Base-by-base conservation (phyloP, 2,888 invertebrate species). In the Cephus rjabovi region DNA sequence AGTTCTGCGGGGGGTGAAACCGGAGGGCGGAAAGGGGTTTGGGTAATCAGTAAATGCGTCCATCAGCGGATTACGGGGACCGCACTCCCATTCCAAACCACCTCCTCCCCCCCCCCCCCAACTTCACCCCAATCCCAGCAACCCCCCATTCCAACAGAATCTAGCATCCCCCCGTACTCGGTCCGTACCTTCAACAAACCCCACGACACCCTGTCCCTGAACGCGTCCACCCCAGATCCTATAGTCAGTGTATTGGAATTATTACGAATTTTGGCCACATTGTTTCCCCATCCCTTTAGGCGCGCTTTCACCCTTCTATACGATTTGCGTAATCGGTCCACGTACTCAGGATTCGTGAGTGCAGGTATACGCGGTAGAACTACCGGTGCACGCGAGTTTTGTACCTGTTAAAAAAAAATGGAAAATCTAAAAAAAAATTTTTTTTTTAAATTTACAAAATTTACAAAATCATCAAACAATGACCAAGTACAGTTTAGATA, bases 21-120 rank as follows among this genome's bases (percentile, higher is more conserved):
- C 56, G 9, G 56, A 75, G 68, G 77, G 68, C 71, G 75, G 73
- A 81, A 83, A 83, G 86, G 86, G 85, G 86, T 85, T 86, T 85
- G 87, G 87, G 87, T 88, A 89, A 89, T 89, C 89, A 89, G 89
- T 88, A 87, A 88, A 88, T 89, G 89, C 88, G 88, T 88, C 89
- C 88, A 89, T 89, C 88, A 88, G 88, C 87, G 87, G 88, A 88
- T 89, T 89, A 88, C 87, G 86, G 85, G 86, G 87, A 86, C 88
- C 86, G 83, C 86, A 84, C 85, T 85, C 83, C 84, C 83, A 82
- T 81, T 79, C 83, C 75, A 30, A 37, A 78, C 80, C 79, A 79
- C 76, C 34, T 0, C 33, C 34, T 2, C 4, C 34, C 3, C 0
- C 35, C 35, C 12, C 35, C 3, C 80, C 79, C 81, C 79, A 79